Conservation (phyloP, 2,888 invertebrate genomes). For the Apamea epomidion region DNA sequence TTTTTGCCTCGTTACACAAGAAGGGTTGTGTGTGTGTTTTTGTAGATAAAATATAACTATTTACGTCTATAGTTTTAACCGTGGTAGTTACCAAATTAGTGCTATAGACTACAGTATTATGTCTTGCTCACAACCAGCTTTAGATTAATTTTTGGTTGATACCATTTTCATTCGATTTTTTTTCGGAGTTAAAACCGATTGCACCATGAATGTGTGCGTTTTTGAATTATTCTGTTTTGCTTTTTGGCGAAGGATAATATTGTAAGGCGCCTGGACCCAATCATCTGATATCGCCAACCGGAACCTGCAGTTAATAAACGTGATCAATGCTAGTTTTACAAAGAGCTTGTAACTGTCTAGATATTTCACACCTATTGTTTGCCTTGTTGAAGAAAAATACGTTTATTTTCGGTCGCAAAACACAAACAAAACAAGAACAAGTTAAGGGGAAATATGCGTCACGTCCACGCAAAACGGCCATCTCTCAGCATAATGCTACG, state of each 20-base stretch:
- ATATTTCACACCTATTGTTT: not conserved
- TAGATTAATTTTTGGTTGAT: not conserved
- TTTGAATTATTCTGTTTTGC: not conserved
- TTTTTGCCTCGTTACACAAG: conserved; percentile 34
- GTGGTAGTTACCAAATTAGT: not conserved
- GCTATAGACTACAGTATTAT: no score
- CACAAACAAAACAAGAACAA: not conserved
- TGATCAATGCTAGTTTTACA: not conserved
- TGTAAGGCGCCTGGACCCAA: not conserved
- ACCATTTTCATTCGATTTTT: not conserved
- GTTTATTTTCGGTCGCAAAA: not conserved
- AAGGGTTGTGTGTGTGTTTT: conserved; percentile 25
- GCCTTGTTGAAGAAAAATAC: not conserved
- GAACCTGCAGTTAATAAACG: not conserved
- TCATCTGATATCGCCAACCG: not conserved
- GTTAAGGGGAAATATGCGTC: not conserved
- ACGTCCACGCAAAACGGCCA: not conserved
- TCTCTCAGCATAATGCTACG: not conserved
- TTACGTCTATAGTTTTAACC: not conserved
- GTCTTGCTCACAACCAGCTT: not conserved
- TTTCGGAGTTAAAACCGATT: not conserved
- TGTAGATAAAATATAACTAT: conserved; percentile 6
- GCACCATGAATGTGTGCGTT: not conserved
- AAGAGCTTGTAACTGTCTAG: not conserved
- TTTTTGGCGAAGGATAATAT: not conserved